Conservation (phyloP, 2,888 invertebrate species). For the Drosophila demipolita region DNA sequence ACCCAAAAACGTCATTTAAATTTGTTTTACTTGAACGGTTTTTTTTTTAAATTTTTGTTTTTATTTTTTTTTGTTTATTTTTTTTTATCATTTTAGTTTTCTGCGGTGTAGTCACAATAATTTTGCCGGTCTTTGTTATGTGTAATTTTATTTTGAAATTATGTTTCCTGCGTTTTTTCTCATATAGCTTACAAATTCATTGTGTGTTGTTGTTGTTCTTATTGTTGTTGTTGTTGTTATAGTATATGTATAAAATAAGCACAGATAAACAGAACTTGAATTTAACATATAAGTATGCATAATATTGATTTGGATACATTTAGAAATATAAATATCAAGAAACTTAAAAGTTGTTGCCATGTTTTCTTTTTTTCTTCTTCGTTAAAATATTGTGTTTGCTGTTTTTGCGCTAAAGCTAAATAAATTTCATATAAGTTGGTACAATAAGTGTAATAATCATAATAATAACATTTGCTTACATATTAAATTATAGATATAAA, state of each 20-base stretch:
- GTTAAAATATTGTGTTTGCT: conserved; percentile 48
- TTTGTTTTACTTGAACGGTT: conserved; percentile 37
- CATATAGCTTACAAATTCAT: conserved; percentile 82
- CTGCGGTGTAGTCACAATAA: conserved; percentile 43
- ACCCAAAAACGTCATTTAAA: conserved; percentile 52
- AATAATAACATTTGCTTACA: conserved; percentile 76
- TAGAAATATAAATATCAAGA: conserved; percentile 43
- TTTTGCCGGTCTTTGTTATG: conserved; percentile 36
- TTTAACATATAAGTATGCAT: conserved; percentile 33
- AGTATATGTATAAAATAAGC: conserved; percentile 30
- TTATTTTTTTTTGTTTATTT: conserved; percentile 58
- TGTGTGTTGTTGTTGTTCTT: conserved; percentile 63
- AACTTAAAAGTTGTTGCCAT: conserved; percentile 68
- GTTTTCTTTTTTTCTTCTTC: conserved; percentile 54
- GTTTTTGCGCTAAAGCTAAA: conserved; percentile 76
- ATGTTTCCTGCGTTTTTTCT: conserved; percentile 44
- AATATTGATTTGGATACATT: conserved; percentile 56
- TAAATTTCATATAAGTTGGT: conserved; percentile 77
- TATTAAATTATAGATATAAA: conserved; percentile 54
- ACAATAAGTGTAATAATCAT: conserved; percentile 64
- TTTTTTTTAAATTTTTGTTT: conserved; percentile 40
- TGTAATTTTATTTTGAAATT: conserved; percentile 26
- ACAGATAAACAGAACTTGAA: conserved; percentile 35
- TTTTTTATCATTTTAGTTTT: conserved; percentile 39
- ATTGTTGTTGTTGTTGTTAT: conserved; percentile 24